These are phyloP conservation scores for Apis cerana DNA, from an alignment of 1,140 invertebrate genomes.

Conservation along the genomic window DNA sequence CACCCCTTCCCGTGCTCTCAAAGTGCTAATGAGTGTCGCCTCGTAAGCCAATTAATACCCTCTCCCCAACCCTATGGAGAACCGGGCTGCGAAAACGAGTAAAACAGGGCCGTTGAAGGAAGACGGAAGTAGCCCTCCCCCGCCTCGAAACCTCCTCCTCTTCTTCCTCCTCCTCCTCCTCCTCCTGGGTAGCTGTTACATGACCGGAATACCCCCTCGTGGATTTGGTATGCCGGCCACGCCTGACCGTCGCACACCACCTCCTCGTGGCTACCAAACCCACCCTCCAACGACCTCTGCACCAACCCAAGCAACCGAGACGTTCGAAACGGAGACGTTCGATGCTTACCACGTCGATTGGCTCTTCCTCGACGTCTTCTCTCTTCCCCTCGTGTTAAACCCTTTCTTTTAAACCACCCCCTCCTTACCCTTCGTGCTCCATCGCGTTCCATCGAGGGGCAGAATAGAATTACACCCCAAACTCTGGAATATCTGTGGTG, in stretches of 20 bases:
- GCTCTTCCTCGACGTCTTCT: not conserved
- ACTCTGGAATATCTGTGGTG: no score
- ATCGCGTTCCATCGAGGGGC: no score
- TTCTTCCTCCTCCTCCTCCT: no score
- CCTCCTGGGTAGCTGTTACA: conserved; percentile 68
- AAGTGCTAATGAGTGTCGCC: conserved; percentile 82
- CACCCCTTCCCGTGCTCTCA: conserved; percentile 71
- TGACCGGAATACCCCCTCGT: conserved; percentile 79
- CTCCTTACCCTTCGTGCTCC: no score
- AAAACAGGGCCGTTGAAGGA: conserved; percentile 33
- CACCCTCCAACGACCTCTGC: conserved; percentile 35
- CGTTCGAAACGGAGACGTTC: not conserved
- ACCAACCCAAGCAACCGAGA: conserved; percentile 1
- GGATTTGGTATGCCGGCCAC: conserved; percentile 80
- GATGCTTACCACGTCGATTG: not conserved
- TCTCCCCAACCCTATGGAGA: not conserved
- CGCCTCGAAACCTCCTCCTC: conserved; percentile 50
- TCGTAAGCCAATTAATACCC: conserved; percentile 81
- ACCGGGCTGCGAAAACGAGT: conserved; percentile 56
- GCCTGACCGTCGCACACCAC: conserved; percentile 74
- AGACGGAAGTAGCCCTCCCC: conserved; percentile 51
- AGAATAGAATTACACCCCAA: no score
- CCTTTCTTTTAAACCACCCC: no score
- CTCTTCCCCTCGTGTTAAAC: no score
- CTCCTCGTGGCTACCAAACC: conserved; percentile 65